Evolutionary conservation across 1,140 invertebrate species (phyloP).

Genomic region (Oppia nitens): DNA sequence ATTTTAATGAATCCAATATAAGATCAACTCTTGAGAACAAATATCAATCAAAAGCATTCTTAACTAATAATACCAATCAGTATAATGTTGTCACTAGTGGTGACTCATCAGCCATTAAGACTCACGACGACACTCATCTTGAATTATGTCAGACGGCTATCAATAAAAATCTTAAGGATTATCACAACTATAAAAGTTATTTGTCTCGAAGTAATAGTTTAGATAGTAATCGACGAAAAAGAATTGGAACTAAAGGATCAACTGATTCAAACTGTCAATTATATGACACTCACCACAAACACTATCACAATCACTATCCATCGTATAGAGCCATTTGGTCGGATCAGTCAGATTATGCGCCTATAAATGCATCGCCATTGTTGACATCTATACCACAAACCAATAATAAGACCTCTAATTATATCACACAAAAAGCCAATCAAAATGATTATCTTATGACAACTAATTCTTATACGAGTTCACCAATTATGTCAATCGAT

Average conservation of each 20-base stretch:
- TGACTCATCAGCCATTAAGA: slow-evolving; percentile 27
- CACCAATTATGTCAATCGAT: too few species aligned
- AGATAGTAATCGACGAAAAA: slow-evolving; percentile 14
- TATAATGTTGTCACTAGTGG: slow-evolving; percentile 30
- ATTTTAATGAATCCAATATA: not conserved
- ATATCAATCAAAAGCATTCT: not conserved
- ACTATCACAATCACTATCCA: not conserved
- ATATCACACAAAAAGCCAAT: too few species aligned
- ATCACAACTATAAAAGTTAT: not conserved
- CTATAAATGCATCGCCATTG: not conserved
- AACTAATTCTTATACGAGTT: too few species aligned
- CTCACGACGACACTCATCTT: slow-evolving; percentile 24
- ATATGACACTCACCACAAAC: not conserved
- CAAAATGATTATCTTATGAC: too few species aligned
- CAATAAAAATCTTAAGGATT: not conserved
- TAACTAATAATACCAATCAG: slow-evolving; percentile 23
- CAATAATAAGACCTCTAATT: too few species aligned
- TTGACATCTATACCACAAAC: not conserved
- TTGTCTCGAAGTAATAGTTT: slow-evolving; percentile 17
- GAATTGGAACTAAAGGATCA: not conserved
- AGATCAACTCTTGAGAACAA: slow-evolving; percentile 9
- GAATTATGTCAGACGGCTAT: slow-evolving; percentile 5
- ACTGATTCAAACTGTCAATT: not conserved
- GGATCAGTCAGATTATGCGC: not conserved
- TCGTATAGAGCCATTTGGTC: not conserved